Percentiles rank a stretch among this genome's conserved stretches.
Evolutionary conservation across 2,113 vertebrate species (phyloP).

Genomic region (Sialia sialis): DNA sequence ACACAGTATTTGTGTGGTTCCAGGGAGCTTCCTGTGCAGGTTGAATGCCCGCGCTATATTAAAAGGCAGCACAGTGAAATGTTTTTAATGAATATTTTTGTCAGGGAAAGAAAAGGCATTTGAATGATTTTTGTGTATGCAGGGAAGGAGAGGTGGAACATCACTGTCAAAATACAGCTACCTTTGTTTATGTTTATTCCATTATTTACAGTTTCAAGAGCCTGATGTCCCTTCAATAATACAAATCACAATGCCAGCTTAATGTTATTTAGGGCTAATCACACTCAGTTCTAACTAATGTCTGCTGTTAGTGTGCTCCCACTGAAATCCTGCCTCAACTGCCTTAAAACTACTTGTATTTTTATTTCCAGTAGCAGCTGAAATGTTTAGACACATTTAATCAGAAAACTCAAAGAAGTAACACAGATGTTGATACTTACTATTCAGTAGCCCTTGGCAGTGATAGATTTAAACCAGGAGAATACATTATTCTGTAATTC

Average conservation of each 20-base stretch:
- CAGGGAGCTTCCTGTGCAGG: constrained; percentile 84
- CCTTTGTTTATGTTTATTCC: constrained; percentile 79
- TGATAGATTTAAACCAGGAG: constrained; percentile 75
- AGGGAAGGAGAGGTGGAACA: constrained; percentile 75
- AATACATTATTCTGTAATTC: constrained; percentile 77
- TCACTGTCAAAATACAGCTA: constrained; percentile 82
- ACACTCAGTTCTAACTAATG: constrained; percentile 58
- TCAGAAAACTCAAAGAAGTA: constrained; percentile 73
- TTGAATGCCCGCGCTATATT: constrained; percentile 84
- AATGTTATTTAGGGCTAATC: constrained; percentile 69
- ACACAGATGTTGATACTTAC: constrained; percentile 80
- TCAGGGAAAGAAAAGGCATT: constrained; percentile 84
- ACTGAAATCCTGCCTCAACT: constrained; percentile 52
- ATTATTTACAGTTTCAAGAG: constrained; percentile 72
- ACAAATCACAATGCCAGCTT: constrained; percentile 54
- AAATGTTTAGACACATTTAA: constrained; percentile 78
- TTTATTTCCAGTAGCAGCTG: constrained; percentile 67
- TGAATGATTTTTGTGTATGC: constrained; percentile 78
- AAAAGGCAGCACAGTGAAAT: constrained; percentile 87
- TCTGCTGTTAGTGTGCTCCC: constrained; percentile 48
- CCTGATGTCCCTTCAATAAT: constrained; percentile 70
- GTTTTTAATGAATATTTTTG: constrained; percentile 94
- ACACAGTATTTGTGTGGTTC: constrained; percentile 91
- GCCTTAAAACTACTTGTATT: constrained; percentile 63
- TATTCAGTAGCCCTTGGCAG: constrained; percentile 81